These are phyloP conservation scores for Branchipolynoe longqiensis DNA, from an alignment of 2,888 invertebrate species.

Conservation along the genomic window DNA sequence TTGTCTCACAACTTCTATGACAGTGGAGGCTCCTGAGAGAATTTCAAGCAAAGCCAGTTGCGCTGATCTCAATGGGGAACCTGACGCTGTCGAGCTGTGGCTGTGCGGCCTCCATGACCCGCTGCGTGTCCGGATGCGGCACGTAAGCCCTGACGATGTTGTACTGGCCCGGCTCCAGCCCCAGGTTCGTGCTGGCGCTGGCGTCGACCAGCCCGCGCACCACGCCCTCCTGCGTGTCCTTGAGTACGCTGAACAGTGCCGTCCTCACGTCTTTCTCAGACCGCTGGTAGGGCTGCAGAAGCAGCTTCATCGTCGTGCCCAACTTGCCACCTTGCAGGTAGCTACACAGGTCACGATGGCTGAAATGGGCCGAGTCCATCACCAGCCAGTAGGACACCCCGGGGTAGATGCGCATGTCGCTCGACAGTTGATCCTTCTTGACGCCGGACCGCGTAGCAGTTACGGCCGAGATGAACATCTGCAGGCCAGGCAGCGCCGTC, in stretches of 20 bases:
- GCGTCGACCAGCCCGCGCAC: conserved; percentile 7
- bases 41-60: too few relatives aligned
- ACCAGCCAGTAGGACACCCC: conserved; percentile 43
- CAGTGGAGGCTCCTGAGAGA: too few relatives aligned
- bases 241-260: conserved; percentile 3
- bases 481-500: not conserved
- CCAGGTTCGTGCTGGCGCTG: conserved; percentile 1
- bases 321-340: not conserved
- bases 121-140: not conserved
- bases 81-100: not conserved
- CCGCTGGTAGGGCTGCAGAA: conserved; percentile 41
- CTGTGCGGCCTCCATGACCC: not conserved
- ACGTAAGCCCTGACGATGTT: conserved; percentile 8
- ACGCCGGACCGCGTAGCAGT: conserved; percentile 3
- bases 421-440: not conserved
- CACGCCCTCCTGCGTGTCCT: conserved; percentile 6
- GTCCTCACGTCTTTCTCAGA: not conserved
- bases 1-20: too few relatives aligned
- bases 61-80: not conserved
- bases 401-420: conserved; percentile 2
- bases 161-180: not conserved
- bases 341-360: not conserved
- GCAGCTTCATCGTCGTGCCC: conserved; percentile 28
- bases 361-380: not conserved
- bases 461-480: conserved; percentile 13